Evolutionary conservation across 2,113 vertebrate species (phyloP).

Genomic region (Notothenia rossii): DNA sequence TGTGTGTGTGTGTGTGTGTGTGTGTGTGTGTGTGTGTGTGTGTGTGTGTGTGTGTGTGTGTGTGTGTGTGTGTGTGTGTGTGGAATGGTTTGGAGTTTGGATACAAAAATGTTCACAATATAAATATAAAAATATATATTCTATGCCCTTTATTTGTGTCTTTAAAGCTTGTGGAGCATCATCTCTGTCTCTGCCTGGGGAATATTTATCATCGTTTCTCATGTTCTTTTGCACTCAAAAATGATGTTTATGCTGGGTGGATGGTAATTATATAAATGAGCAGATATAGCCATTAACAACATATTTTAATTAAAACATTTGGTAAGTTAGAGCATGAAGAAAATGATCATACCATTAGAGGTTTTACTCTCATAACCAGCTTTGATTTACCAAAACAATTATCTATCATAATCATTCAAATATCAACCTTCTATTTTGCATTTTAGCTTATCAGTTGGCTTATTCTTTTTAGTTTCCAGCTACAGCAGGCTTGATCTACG

Average conservation of each 20-base stretch:
- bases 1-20: slow-evolving; percentile 22
- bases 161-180: slow-evolving; percentile 16
- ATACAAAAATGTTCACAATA: slow-evolving; percentile 16
- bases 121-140: neutral
- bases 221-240: neutral
- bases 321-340: neutral
- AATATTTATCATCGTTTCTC: neutral
- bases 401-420: neutral
- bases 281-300: neutral
- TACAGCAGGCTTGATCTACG: too few relatives aligned
- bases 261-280: neutral
- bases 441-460: neutral
- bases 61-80: slow-evolving; percentile 21
- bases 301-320: slow-evolving; percentile 6
- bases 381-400: neutral
- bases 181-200: slow-evolving; percentile 24
- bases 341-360: neutral
- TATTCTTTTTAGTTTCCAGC: neutral
- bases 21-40: slow-evolving; percentile 20
- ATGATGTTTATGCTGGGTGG: neutral
- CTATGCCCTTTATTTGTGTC: slow-evolving; percentile 24
- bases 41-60: slow-evolving; percentile 8
- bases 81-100: slow-evolving; percentile 27
- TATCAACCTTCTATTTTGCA: neutral
- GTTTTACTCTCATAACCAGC: slow-evolving; percentile 17